Evolutionary conservation across 2,888 invertebrate species (phyloP).

Genomic region (Panzeria rudis): DNA sequence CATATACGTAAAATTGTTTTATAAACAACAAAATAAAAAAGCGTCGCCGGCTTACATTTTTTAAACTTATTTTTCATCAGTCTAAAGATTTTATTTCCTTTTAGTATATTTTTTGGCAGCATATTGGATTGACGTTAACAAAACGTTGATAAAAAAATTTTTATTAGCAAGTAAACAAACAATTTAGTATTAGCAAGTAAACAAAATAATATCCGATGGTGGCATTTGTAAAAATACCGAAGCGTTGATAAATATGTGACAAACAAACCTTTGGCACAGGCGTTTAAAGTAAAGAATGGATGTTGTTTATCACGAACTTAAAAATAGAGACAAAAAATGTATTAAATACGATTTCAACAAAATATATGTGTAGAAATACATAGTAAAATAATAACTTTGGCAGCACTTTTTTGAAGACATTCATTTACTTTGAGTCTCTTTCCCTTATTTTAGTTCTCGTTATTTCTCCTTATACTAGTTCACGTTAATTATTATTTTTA

Average conservation of each 20-base stretch:
- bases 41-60: slow-evolving; percentile 2
- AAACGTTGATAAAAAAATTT: slow-evolving; percentile 24
- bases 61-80: neutral
- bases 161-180: slow-evolving; percentile 10
- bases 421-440: neutral
- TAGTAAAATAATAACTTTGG: neutral
- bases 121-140: slow-evolving; percentile 52
- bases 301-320: neutral
- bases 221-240: slow-evolving; percentile 1
- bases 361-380: no score
- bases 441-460: neutral
- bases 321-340: neutral
- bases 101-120: slow-evolving; percentile 49
- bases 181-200: neutral
- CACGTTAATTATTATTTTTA: no score
- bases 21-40: neutral
- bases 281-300: neutral
- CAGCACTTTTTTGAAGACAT: neutral
- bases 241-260: neutral
- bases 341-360: neutral
- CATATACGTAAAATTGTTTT: no score
- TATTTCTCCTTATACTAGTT: no score
- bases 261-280: slow-evolving; percentile 8
- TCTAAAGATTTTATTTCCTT: slow-evolving; percentile 52
- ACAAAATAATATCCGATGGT: slow-evolving; percentile 6